Conservation (phyloP, 2,797 vertebrate genomes). For the Pantherophis vulpinus region DNA sequence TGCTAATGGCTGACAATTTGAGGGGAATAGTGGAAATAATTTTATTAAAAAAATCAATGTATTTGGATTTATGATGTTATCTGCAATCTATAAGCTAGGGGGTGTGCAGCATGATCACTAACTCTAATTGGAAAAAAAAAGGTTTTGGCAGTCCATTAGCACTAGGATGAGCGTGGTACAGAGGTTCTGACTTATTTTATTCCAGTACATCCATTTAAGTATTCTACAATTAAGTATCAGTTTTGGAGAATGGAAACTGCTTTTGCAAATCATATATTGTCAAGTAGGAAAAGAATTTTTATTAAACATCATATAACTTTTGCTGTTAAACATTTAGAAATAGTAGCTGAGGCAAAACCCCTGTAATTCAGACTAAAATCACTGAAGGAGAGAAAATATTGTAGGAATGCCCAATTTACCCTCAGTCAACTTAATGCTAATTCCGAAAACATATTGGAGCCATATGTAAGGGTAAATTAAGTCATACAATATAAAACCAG, state of each 20-base stretch:
- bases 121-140: neutral
- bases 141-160: neutral
- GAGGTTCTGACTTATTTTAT: neutral
- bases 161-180: neutral
- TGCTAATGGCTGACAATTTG: neutral
- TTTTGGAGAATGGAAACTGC: neutral
- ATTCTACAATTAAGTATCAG: neutral
- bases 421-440: conserved; percentile 23
- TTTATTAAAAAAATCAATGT: neutral
- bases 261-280: neutral
- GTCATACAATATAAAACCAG: conserved; percentile 16
- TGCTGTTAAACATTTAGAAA: neutral
- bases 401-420: conserved; percentile 16
- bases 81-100: neutral
- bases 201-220: neutral
- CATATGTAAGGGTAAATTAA: conserved; percentile 36
- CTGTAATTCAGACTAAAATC: neutral
- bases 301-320: neutral
- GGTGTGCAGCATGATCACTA: neutral
- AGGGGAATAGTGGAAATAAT: neutral
- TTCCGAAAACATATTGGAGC: conserved; percentile 31
- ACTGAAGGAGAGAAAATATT: conserved; percentile 1
- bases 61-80: neutral
- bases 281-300: neutral
- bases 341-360: neutral